These are phyloP conservation scores for Hippoglossus stenolepis DNA, from an alignment of 2,113 vertebrate genomes.

Conservation along the genomic window DNA sequence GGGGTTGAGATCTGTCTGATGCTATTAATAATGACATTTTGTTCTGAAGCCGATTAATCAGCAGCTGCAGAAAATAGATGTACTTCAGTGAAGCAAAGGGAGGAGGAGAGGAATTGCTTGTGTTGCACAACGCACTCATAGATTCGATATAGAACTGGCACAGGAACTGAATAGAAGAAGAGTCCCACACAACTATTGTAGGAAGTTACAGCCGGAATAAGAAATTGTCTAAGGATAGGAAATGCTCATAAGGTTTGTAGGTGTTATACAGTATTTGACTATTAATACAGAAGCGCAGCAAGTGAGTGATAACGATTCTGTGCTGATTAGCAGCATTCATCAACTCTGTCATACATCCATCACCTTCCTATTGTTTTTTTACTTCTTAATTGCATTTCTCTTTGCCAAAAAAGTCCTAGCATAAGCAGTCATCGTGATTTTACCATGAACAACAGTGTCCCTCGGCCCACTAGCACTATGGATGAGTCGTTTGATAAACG, in stretches of 20 bases:
- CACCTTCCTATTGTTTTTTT: too few species aligned
- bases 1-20: constrained; percentile 51
- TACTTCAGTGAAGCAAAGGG: constrained; percentile 20
- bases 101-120: constrained; percentile 36
- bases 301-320: not conserved
- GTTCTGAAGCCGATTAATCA: constrained; percentile 60
- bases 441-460: too few species aligned
- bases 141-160: constrained; percentile 45
- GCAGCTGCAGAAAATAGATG: constrained; percentile 52
- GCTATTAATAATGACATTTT: constrained; percentile 62
- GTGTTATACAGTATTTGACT: not conserved
- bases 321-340: not conserved
- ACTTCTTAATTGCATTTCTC: too few species aligned
- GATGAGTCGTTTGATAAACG: too few species aligned
- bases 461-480: too few species aligned
- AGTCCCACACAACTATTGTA: constrained; percentile 20
- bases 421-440: too few species aligned
- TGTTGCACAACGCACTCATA: constrained; percentile 54
- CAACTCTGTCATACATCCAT: too few species aligned
- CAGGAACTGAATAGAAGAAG: not conserved
- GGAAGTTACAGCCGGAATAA: constrained; percentile 10
- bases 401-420: too few species aligned
- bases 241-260: not conserved
- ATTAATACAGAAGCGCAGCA: not conserved
- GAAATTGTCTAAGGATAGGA: too few species aligned